Evolutionary conservation across 1,140 invertebrate species (phyloP).

Genomic region (Drosophila carrolli): DNA sequence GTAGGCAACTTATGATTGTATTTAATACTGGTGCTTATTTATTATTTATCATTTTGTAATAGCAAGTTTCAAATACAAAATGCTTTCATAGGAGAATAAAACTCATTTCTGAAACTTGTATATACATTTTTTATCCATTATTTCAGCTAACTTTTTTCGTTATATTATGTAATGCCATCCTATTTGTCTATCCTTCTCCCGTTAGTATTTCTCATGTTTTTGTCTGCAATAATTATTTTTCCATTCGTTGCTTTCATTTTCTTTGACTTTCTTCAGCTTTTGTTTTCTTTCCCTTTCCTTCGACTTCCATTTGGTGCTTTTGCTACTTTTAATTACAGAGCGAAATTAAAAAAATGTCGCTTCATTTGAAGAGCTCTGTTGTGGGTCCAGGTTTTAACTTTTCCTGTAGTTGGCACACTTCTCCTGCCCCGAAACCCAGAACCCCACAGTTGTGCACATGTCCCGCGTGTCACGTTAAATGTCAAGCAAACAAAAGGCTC

Average conservation of each 20-base stretch:
- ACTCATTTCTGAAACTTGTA: neutral
- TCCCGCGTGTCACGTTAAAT: conserved; percentile 76
- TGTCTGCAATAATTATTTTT: conserved; percentile 44
- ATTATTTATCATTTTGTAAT: too few relatives aligned
- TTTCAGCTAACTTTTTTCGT: neutral
- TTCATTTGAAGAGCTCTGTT: conserved; percentile 40
- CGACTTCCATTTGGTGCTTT: conserved; percentile 48
- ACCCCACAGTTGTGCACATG: conserved; percentile 52
- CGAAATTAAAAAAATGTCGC: conserved; percentile 70
- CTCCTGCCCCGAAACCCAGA: neutral
- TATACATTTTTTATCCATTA: conserved; percentile 3
- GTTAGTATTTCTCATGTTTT: conserved; percentile 22
- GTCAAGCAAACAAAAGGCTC: conserved; percentile 77
- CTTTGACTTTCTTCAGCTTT: conserved; percentile 30
- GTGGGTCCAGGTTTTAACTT: conserved; percentile 47
- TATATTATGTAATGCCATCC: conserved; percentile 4
- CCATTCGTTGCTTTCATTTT: conserved; percentile 27
- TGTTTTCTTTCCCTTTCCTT: conserved; percentile 26
- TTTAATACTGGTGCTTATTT: neutral
- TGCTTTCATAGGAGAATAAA: too few relatives aligned
- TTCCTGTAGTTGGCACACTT: conserved; percentile 38
- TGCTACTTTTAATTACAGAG: conserved; percentile 77
- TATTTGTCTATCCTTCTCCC: conserved; percentile 16
- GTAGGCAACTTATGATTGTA: neutral
- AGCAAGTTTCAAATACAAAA: too few relatives aligned